Evolutionary conservation across 2,888 invertebrate species (phyloP).

Genomic region (Tryphoninae sp.): DNA sequence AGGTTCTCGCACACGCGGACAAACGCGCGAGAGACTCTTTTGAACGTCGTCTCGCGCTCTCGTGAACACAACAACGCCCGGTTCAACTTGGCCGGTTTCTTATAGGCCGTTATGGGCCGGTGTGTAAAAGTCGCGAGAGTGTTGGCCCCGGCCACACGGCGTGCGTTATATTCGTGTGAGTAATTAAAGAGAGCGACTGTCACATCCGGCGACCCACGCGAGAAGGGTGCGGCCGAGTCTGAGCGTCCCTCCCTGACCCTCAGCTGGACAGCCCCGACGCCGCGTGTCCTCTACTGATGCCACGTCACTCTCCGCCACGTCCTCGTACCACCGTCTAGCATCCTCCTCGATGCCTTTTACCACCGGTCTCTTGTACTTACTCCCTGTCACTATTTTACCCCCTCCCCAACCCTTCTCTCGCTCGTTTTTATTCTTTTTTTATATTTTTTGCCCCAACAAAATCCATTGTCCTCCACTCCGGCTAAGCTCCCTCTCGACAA

Average conservation of each 20-base stretch:
- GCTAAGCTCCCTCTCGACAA: constrained; percentile 12
- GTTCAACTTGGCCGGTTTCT: constrained; percentile 74
- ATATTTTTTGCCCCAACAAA: constrained; percentile 22
- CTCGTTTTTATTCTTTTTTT: constrained; percentile 47
- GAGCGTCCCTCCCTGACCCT: constrained; percentile 67
- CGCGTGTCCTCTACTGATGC: constrained; percentile 52
- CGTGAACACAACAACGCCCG: constrained; percentile 64
- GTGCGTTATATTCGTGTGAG: constrained; percentile 76
- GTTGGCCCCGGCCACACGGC: constrained; percentile 45
- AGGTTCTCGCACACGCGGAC: constrained; percentile 12
- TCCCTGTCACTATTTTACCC: constrained; percentile 6
- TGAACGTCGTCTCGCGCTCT: constrained; percentile 43
- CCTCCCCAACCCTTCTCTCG: constrained; percentile 48
- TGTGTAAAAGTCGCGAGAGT: constrained; percentile 22
- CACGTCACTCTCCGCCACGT: constrained; percentile 67
- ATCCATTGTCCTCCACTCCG: constrained; percentile 15
- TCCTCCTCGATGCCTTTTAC: constrained; percentile 58
- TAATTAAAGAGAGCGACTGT: constrained; percentile 81
- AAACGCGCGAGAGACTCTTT: constrained; percentile 24
- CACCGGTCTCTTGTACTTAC: constrained; percentile 31
- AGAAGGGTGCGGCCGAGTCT: constrained; percentile 77
- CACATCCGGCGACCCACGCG: constrained; percentile 82
- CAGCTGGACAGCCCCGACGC: constrained; percentile 69
- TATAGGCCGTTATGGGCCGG: constrained; percentile 56
- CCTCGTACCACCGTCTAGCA: constrained; percentile 53